phyloP scores from a whole-genome alignment of 2,797 vertebrate species.

The Trachops cirrhosus region DNA sequence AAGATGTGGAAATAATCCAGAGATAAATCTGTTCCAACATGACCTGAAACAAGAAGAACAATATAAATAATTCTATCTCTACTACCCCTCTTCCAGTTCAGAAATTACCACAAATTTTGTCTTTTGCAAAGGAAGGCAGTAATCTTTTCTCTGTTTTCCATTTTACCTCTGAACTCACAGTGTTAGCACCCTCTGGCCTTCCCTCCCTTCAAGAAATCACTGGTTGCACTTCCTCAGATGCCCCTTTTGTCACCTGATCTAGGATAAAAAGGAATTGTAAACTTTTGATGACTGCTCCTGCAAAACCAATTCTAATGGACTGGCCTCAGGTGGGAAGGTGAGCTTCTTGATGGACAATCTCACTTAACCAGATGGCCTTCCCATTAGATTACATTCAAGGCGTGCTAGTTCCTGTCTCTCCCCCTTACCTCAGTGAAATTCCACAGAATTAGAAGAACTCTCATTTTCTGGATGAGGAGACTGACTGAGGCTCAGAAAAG shows the following conservation, averaged over 20 bases:
- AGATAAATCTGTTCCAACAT: background rate
- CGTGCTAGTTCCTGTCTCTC: background rate
- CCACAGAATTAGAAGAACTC: background rate
- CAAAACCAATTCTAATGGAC: conserved; percentile 73
- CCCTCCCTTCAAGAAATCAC: conserved; percentile 61
- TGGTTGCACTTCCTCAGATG: conserved; percentile 48
- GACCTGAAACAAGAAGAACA: conserved; percentile 8
- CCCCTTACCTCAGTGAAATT: background rate
- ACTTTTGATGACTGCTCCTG: conserved; percentile 88
- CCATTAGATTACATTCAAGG: conserved; percentile 35
- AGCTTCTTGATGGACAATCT: conserved; percentile 83
- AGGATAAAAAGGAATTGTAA: conserved; percentile 86
- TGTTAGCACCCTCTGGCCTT: conserved; percentile 68
- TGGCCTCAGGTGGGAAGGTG: conserved; percentile 80
- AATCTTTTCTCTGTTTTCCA: conserved; percentile 44
- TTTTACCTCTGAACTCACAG: conserved; percentile 77
- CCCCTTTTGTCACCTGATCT: conserved; percentile 86
- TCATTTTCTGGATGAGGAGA: conserved; percentile 24
- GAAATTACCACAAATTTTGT: conserved; percentile 21
- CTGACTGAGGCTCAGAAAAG: background rate
- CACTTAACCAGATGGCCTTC: conserved; percentile 59
- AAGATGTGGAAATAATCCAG: conserved; percentile 4
- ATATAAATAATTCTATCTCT: background rate
- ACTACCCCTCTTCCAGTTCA: background rate
- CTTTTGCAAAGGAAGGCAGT: conserved; percentile 6